phyloP scores from a whole-genome alignment of 2,113 vertebrate genomes.

The Syngnathoides biaculeatus region DNA sequence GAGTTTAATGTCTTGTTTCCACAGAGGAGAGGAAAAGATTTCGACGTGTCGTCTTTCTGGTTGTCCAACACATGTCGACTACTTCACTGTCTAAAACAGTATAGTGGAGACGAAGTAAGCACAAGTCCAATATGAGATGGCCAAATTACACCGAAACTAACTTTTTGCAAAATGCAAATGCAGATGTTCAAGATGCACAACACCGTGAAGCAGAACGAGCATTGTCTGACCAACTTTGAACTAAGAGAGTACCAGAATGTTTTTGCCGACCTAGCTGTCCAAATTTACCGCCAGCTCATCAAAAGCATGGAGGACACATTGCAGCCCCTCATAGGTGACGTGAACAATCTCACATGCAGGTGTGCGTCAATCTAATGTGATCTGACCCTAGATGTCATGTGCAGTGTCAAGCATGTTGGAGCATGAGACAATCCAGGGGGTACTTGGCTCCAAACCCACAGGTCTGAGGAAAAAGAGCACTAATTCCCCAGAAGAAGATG shows the following conservation, averaged over 20 bases:
- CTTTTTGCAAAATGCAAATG: neutral
- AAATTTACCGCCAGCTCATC: conserved; percentile 94
- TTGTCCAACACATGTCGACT: conserved; percentile 90
- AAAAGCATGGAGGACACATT: conserved; percentile 85
- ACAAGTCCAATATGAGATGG: neutral
- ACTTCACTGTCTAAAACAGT: conserved; percentile 92
- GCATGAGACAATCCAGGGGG: conserved; percentile 87
- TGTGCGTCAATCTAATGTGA: neutral
- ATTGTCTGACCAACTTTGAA: conserved; percentile 93
- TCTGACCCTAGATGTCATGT: neutral
- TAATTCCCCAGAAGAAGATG: conserved; percentile 79
- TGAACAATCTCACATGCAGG: neutral
- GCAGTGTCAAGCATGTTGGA: conserved; percentile 94
- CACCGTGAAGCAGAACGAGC: conserved; percentile 87
- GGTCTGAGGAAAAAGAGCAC: conserved; percentile 88
- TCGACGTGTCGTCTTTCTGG: conserved; percentile 95
- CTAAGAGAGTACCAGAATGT: conserved; percentile 92
- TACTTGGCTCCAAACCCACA: conserved; percentile 89
- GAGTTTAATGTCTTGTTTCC: conserved; percentile 26
- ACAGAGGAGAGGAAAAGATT: conserved; percentile 87
- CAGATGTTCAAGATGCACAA: conserved; percentile 83
- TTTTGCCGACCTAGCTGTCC: conserved; percentile 89
- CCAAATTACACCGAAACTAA: neutral
- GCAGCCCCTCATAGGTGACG: conserved; percentile 90
- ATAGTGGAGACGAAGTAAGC: conserved; percentile 91